Conservation (phyloP, 1,140 invertebrate species). For the Mylabris phalerata region DNA sequence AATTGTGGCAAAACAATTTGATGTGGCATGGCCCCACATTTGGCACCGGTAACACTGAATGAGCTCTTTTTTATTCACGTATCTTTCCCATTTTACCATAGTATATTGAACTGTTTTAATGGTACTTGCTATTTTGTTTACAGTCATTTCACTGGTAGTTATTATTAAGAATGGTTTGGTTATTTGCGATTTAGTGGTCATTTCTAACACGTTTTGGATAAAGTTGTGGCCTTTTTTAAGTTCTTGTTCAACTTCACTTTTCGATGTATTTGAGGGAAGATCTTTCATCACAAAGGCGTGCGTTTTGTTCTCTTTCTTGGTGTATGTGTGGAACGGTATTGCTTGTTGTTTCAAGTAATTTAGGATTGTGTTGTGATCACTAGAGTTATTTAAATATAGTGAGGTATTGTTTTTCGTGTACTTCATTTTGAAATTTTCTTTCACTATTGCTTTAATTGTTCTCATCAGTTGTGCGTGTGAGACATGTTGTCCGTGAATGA, state of each 20-base stretch:
- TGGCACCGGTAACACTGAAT: conserved; percentile 37
- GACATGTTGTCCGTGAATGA: not conserved
- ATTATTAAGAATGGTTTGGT: conserved; percentile 1
- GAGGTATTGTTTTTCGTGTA: not conserved
- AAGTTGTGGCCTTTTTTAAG: not conserved
- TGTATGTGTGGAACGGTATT: not conserved
- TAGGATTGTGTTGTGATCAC: not conserved
- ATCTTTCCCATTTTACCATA: conserved; percentile 23
- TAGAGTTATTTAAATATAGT: not conserved
- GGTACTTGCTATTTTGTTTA: not conserved
- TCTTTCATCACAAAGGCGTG: not conserved
- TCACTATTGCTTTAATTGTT: not conserved
- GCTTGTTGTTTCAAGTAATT: not conserved
- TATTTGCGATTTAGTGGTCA: not conserved
- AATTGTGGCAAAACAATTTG: conserved; percentile 28
- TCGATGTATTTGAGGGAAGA: not conserved
- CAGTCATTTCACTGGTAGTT: not conserved
- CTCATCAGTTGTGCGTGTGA: not conserved
- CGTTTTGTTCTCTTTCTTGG: not conserved
- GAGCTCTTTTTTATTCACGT: conserved; percentile 22
- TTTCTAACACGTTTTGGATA: not conserved
- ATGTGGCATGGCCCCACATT: conserved; percentile 35
- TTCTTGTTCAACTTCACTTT: not conserved
- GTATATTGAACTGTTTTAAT: not conserved
- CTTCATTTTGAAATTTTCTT: not conserved